These are phyloP conservation scores for Vanessa cardui DNA, from an alignment of 2,888 invertebrate species.

Conservation along the genomic window DNA sequence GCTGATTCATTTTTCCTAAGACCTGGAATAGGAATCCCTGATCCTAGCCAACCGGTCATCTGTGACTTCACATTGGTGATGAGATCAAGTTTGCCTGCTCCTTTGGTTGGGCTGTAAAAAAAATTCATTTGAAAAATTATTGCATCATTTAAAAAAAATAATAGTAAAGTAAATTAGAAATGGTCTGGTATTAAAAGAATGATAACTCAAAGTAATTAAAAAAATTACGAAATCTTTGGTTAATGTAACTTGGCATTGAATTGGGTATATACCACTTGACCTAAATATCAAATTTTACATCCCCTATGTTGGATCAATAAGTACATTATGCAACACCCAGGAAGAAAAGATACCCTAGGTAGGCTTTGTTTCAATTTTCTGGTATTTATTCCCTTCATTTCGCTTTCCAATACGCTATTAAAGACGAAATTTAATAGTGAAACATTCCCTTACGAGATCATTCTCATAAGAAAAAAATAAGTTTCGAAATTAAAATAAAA, in stretches of 20 bases:
- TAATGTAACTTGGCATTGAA: conserved; percentile 21
- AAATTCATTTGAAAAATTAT: conserved; percentile 15
- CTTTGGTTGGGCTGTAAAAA: conserved; percentile 86
- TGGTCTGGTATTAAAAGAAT: background rate
- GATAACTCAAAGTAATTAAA: background rate
- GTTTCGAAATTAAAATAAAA: background rate
- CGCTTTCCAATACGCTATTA: background rate
- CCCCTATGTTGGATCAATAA: conserved; percentile 42
- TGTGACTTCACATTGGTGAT: conserved; percentile 93
- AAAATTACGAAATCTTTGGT: background rate
- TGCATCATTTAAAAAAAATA: background rate
- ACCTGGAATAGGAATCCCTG: conserved; percentile 89
- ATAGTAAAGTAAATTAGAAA: background rate
- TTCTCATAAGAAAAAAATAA: background rate
- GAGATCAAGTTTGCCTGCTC: conserved; percentile 89
- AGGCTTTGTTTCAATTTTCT: background rate
- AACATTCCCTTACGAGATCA: background rate
- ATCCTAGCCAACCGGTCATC: conserved; percentile 93
- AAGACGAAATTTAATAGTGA: background rate
- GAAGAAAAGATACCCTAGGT: background rate
- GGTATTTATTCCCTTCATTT: background rate
- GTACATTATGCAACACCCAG: conserved; percentile 46
- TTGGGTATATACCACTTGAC: conserved; percentile 36
- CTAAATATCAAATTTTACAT: conserved; percentile 39
- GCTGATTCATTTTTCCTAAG: conserved; percentile 86